Conservation (phyloP, 2,797 vertebrate genomes). For the Myiothlypis coronata region DNA sequence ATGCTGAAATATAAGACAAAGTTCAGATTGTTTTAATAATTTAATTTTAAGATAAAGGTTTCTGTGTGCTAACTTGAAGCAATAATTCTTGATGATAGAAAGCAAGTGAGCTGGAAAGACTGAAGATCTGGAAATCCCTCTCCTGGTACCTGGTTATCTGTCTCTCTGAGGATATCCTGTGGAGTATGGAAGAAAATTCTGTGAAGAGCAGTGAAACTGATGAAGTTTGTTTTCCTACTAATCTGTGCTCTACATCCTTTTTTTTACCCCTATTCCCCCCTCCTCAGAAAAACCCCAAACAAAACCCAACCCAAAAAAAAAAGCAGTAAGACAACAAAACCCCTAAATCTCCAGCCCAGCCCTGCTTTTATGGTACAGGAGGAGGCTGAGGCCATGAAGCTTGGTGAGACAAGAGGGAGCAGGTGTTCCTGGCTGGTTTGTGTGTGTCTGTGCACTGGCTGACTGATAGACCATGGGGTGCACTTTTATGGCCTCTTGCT, state of each 20-base stretch:
- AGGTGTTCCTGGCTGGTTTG: neutral
- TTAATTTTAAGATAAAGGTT: conserved; percentile 11
- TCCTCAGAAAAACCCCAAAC: neutral
- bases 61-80: neutral
- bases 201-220: neutral
- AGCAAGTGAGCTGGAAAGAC: neutral
- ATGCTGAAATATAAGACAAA: neutral
- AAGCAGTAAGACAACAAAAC: rapidly evolving
- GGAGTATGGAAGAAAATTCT: neutral
- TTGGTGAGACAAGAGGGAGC: neutral
- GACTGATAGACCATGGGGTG: neutral
- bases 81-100: conserved; percentile 5
- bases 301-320: neutral
- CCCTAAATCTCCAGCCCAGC: neutral
- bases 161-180: neutral
- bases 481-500: neutral
- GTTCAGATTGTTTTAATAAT: neutral
- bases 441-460: neutral
- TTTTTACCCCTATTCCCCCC: rapidly evolving
- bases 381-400: neutral
- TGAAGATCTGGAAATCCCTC: neutral
- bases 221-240: neutral
- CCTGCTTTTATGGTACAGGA: neutral
- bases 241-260: neutral
- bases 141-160: neutral